Percentiles rank a stretch among this genome's conserved stretches.
These are phyloP conservation scores for Leuciscus idus DNA, from an alignment of 2,113 vertebrate genomes.

Conservation along the genomic window DNA sequence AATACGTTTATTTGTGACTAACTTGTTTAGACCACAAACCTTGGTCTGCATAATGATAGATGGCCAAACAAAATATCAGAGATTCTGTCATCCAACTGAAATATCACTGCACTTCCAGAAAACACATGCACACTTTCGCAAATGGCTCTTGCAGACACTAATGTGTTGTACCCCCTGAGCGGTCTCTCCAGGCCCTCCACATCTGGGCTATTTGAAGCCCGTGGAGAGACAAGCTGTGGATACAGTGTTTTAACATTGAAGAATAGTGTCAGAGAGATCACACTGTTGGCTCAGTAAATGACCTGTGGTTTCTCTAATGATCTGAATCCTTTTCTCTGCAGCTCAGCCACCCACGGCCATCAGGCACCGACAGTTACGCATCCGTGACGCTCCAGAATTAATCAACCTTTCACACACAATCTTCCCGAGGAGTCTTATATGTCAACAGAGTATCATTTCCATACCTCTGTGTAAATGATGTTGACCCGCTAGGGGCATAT, in stretches of 20 bases:
- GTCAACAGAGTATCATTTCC: conserved; percentile 28
- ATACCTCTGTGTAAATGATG: not conserved
- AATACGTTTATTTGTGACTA: not conserved
- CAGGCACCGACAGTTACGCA: not conserved
- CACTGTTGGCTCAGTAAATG: conserved; percentile 71
- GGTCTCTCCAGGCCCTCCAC: conserved; percentile 66
- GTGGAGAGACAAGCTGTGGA: conserved; percentile 78
- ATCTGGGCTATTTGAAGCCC: conserved; percentile 75
- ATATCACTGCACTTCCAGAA: conserved; percentile 11
- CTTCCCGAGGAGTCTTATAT: conserved; percentile 9
- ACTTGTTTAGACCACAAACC: not conserved
- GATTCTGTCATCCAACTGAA: conserved; percentile 3
- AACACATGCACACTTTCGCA: not conserved
- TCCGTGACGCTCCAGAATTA: conserved; percentile 48
- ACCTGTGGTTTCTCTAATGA: conserved; percentile 69
- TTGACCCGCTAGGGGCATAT: conserved; percentile 4
- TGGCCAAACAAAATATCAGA: not conserved
- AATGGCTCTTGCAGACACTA: conserved; percentile 52
- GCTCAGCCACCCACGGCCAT: conserved; percentile 50
- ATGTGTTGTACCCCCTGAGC: conserved; percentile 41
- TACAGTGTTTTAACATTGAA: conserved; percentile 76
- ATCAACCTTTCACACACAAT: conserved; percentile 45
- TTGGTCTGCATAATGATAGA: not conserved
- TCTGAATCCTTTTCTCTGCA: conserved; percentile 65
- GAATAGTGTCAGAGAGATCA: conserved; percentile 72